These are phyloP conservation scores for Paelopatides confundens DNA, from an alignment of 53 echinoderm and acorn worm genomes.

Conservation along the genomic window DNA sequence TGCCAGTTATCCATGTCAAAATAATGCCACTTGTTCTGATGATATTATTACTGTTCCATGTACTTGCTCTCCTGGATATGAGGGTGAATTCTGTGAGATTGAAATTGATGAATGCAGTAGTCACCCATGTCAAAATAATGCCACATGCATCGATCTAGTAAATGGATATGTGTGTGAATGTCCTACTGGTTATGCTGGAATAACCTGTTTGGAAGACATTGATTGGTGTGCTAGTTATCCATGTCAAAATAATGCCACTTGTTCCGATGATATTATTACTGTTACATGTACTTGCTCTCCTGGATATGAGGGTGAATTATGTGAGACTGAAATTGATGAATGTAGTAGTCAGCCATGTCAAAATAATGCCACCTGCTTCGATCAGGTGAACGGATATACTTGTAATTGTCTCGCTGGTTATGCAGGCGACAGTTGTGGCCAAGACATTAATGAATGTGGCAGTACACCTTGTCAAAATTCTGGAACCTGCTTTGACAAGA, in stretches of 20 bases:
- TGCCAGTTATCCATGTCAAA: neutral
- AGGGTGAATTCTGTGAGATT: conserved; percentile 26
- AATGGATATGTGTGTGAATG: conserved; percentile 68
- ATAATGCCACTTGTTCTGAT: neutral
- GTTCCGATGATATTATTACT: neutral
- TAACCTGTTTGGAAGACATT: conserved; percentile 12
- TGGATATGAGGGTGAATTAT: conserved; percentile 54
- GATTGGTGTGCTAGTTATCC: conserved; percentile 45
- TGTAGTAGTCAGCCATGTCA: conserved; percentile 41
- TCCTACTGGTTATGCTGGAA: conserved; percentile 49
- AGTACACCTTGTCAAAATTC: conserved; percentile 59
- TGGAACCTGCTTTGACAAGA: conserved; percentile 50
- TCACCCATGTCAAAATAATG: conserved; percentile 56
- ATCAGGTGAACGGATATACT: conserved; percentile 40
- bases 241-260: conserved; percentile 34
- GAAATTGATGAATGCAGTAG: conserved; percentile 67
- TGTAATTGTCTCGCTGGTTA: conserved; percentile 47
- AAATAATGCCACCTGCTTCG: conserved; percentile 52
- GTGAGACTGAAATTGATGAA: conserved; percentile 54
- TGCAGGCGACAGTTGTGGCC: conserved; percentile 32
- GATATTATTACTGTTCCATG: conserved; percentile 24
- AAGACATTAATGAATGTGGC: conserved; percentile 61
- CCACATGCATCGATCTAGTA: conserved; percentile 53
- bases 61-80: conserved; percentile 48
- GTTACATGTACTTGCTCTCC: conserved; percentile 33